Evolutionary conservation across 2,113 vertebrate genomes (phyloP).

Genomic region (Bombycilla garrulus): DNA sequence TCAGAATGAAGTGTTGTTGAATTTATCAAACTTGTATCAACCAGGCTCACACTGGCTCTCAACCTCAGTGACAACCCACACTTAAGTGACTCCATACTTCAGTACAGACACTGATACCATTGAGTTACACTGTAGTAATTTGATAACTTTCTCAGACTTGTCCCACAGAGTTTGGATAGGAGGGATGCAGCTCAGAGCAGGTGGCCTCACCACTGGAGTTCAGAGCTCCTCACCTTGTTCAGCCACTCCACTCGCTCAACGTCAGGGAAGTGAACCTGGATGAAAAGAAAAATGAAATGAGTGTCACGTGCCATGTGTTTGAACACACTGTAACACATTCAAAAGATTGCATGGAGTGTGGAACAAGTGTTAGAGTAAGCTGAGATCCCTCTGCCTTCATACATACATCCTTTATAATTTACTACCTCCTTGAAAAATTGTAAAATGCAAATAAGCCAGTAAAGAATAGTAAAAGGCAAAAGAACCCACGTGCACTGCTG

Average conservation of each 20-base stretch:
- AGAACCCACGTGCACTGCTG: background rate
- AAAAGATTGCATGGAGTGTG: background rate
- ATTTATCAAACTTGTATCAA: background rate
- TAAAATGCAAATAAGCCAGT: background rate
- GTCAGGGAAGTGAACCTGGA: conserved; percentile 89
- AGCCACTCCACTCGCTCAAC: conserved; percentile 92
- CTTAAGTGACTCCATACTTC: background rate
- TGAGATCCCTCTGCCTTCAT: background rate
- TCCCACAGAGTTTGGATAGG: background rate
- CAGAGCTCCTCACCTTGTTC: conserved; percentile 86
- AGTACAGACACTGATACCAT: background rate
- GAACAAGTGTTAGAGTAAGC: background rate
- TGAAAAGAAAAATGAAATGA: conserved; percentile 13
- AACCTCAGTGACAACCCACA: background rate
- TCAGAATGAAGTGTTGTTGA: background rate
- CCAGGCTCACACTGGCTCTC: background rate
- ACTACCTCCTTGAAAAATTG: background rate
- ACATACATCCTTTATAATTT: background rate
- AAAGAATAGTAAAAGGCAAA: background rate
- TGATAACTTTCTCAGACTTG: background rate
- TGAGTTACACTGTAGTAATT: background rate
- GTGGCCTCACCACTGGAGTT: conserved; percentile 43
- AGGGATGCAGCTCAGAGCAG: conserved; percentile 44
- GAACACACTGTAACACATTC: background rate
- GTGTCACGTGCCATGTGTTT: background rate